Base-by-base conservation (phyloP, 2,113 vertebrate species). In the Entosphenus tridentatus region DNA sequence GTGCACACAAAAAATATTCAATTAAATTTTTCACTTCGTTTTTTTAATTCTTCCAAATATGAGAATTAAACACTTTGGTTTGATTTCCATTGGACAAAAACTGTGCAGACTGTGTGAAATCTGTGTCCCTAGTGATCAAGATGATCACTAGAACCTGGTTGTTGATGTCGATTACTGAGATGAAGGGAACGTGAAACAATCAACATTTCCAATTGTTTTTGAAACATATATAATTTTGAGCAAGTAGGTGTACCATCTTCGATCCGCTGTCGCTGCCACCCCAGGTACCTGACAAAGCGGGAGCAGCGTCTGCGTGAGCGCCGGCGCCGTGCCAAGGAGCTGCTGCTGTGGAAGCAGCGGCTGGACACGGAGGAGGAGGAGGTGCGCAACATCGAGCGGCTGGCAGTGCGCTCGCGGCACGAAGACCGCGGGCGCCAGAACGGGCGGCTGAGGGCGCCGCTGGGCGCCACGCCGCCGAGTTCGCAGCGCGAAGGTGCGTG, bases 241-340 rank as follows among this genome's bases (percentile, higher is more conserved):
- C 14, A 55, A 67, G 67, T 67, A 16, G n/a, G n/a, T 67, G 67
- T 56, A 39, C 39, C 39, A 39, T 56, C 14, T 11, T 12, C 4
- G 7, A 8, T 57, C 11, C 12, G 8, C 57, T n/a, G 8, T 14
- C 17, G 3, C 10, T 75, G 54, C 77, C 67, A 72, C 67, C 11
- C 1, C 73, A 98, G 93, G 77, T 98, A 95, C 78, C 80, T 98
- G 57, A 96, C 91, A 0, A 95, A 95, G 76, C 78, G 92, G 56
- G 92, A 98, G 14, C 90, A 96, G 78, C 88, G 89, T 74, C 80
- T 98, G 69, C 87, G 91, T 82, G 87, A 91, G 13, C 82, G 93
- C 18, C 83, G 89, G 1, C 85, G 82, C 8, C 85, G 96, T 4
- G 92, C 90, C 0, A 88, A 93, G 71, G 91, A 96, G 67, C 73